Base-by-base conservation (phyloP, 2,113 vertebrate species). In the Ancistrus triradiatus region DNA sequence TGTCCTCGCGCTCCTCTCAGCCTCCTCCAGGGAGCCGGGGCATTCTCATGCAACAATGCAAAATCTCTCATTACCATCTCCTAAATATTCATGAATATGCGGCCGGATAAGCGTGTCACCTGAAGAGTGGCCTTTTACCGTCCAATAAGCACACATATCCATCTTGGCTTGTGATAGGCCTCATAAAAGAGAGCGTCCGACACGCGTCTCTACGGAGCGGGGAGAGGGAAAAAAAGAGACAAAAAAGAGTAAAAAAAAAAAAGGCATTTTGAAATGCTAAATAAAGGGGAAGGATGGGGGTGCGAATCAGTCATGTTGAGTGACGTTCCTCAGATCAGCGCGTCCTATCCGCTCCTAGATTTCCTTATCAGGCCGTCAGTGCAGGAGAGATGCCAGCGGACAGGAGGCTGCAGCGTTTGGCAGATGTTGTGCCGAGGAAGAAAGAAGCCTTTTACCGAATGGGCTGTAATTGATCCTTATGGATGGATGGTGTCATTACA, bases 51-150 rank as follows among this genome's bases (percentile, higher is more conserved):
- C 94, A 93, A 95, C 93, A 92, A 97, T 95, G 93, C 93, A 96
- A 96, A 97, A 87, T 38, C 57, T 48, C 56, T 96, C 89, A 98
- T 98, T 98, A 96, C 85, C 95, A 98, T 98, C 91, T 82, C 79
- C 90, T 98, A 95, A 97, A 96, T 96, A 98, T 97, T 92, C 94
- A 97, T 93, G 95, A 96, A 91, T 92, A 90, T 91, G 93, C 88
- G 81, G 87, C 88, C 87, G 88, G 86, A 90, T 91, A 92, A 88
- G 88, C 89, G 90, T 90, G 85, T 90, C 92, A 91, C 91, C 91
- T 81, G 81, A 91, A 93, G 90, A 90, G 89, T 89, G 91, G 91
- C 95, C 93, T 94, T 92, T 93, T 94, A 82, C 90, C 90, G 87
- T 93, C 93, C 91, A 94, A 95, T 94, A 94, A 92, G 84, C 88